Percentiles rank a stretch among this genome's conserved stretches.
phyloP scores from a whole-genome alignment of 1,140 invertebrate species.

The Lutraria rhynchaena region DNA sequence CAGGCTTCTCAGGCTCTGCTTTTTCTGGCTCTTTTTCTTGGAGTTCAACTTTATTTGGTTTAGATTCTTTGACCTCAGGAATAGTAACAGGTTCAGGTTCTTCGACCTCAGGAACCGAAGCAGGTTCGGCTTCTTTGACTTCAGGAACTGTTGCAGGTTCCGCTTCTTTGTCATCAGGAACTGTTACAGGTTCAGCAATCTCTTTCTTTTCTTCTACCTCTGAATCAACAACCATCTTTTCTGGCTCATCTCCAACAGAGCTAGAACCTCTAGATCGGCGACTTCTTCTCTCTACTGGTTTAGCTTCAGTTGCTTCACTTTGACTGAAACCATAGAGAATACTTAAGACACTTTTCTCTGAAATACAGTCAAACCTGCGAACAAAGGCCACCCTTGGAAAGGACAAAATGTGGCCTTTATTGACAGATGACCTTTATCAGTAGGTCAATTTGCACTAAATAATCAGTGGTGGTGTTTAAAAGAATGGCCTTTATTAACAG shows the following conservation, averaged over 20 bases:
- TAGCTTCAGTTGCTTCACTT: neutral
- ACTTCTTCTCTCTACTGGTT: slow-evolving; percentile 33
- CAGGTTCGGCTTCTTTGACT: neutral
- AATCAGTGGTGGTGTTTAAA: too few species aligned
- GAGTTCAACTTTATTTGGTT: too few species aligned
- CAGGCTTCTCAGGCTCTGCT: slow-evolving; percentile 1
- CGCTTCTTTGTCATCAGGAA: neutral
- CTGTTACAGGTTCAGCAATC: slow-evolving; percentile 15
- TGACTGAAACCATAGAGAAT: too few species aligned
- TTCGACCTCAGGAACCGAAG: neutral
- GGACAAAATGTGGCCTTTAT: too few species aligned
- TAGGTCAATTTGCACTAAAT: too few species aligned
- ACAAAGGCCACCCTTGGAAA: too few species aligned
- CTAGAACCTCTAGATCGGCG: neutral
- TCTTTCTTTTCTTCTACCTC: slow-evolving; percentile 27
- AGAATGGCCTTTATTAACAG: too few species aligned
- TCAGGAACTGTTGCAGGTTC: neutral
- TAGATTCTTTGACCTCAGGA: neutral
- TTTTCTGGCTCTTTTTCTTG: slow-evolving; percentile 22
- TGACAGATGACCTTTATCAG: too few species aligned
- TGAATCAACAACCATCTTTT: neutral
- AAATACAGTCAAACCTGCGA: too few species aligned
- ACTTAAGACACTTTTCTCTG: too few species aligned
- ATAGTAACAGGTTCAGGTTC: neutral
- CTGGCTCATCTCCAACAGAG: slow-evolving; percentile 17